These are phyloP conservation scores for Eubucco bourcierii DNA, from an alignment of 2,113 vertebrate species.

Conservation along the genomic window DNA sequence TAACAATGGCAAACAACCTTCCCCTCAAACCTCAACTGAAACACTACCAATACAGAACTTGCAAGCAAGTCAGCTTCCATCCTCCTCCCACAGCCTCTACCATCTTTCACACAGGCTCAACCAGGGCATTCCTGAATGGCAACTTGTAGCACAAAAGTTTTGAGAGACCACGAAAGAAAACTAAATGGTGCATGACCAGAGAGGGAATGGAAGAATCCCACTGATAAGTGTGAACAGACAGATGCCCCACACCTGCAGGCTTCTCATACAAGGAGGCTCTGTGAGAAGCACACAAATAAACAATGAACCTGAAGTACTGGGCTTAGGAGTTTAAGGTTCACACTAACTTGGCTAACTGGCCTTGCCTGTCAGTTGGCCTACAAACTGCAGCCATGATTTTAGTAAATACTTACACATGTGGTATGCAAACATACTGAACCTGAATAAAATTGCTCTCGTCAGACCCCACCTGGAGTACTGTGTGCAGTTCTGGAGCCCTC, in stretches of 20 bases:
- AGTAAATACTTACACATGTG: not conserved
- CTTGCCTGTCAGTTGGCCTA: not conserved
- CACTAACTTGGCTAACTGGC: not conserved
- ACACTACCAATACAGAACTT: not conserved
- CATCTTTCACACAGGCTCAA: not conserved
- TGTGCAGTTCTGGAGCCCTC: no score
- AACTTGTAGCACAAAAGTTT: not conserved
- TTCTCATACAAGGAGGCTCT: not conserved
- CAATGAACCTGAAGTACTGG: not conserved
- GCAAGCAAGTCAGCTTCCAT: not conserved
- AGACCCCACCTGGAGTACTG: no score
- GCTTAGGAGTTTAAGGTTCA: not conserved
- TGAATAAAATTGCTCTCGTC: conserved; percentile 3
- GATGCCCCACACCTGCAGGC: not conserved
- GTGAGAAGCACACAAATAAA: not conserved
- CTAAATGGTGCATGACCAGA: not conserved
- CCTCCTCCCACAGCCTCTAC: not conserved
- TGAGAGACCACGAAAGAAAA: not conserved
- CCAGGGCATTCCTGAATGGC: accelerated
- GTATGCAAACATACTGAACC: not conserved
- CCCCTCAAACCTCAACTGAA: not conserved
- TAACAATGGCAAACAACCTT: not conserved
- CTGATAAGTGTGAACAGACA: not conserved
- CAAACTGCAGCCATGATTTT: not conserved
- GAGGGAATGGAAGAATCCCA: not conserved